Base-by-base conservation (phyloP, 2,888 invertebrate genomes). In the Phortica okadai region DNA sequence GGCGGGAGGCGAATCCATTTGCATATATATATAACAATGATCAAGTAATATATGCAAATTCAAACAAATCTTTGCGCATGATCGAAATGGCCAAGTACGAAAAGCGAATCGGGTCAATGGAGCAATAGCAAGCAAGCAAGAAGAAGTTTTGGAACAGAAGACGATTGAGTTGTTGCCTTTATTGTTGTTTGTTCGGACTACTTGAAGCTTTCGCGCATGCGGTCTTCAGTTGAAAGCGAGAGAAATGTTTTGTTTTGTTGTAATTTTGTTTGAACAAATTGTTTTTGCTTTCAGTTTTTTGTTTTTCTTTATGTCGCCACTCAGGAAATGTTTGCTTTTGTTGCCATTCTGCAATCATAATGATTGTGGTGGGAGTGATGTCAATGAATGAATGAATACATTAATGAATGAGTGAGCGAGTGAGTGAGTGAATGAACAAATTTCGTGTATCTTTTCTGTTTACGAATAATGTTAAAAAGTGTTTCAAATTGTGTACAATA, bases 391-490 rank as follows among this genome's bases (percentile, higher is more conserved):
- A 45, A 16, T 33, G 33, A 33, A 33, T 33, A 33, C 33, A 4
- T 33, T 33, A 69, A 67, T 16, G 69, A 67, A 62, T 62, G 25
- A 66, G 21, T 66, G n/a, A n/a, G n/a, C n/a, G 33, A 66, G 6
- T 41, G n/a, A 66, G 41, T 41, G 42, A 66, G 6, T 14, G 66
- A 21, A 16, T 14, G 50, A 50, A 5, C 50, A 50, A 50, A 11
- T 14, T 50, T 11, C 50, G 10, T 50, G 50, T 8, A 50, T 50
- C 50, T 50, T 50, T 14, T 10, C 73, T 76, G 72, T 76, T 75
- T 75, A 80, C 80, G 79, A 81, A 76, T 75, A 54, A 76, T 76
- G 79, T 79, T 79, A 75, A 81, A 81, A 81, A 81, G 77, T 81
- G 77, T 81, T 81, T 77, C 81, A 75, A 81, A 81, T 81, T 77